A percentile compares a stretch with the other conserved stretches of the same genome.
phyloP scores from a whole-genome alignment of 2,113 vertebrate species.

The Ranitomeya imitator region DNA sequence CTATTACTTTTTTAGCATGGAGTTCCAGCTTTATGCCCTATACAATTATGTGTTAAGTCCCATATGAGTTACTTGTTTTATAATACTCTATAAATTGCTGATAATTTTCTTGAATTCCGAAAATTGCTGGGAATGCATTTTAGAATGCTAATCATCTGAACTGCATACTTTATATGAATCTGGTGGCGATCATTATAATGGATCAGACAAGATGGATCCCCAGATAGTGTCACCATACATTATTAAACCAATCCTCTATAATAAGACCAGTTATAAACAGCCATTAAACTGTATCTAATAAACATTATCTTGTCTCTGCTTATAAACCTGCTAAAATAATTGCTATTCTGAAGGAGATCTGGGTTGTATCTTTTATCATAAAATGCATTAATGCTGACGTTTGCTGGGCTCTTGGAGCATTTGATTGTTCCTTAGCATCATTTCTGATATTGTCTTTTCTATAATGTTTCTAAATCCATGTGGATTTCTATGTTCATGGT shows the following conservation, averaged over 20 bases:
- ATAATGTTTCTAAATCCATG: slow-evolving; percentile 40
- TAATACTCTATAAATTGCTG: neutral
- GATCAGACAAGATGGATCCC: neutral
- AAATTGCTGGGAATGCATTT: neutral
- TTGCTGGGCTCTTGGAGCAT: neutral
- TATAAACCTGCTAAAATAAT: slow-evolving; percentile 8
- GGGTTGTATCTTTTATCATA: neutral
- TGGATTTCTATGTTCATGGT: slow-evolving; percentile 27
- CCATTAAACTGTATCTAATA: neutral
- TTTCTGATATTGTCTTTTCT: slow-evolving; percentile 6
- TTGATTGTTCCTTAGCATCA: neutral
- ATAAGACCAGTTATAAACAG: slow-evolving; percentile 20
- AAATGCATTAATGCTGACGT: neutral
- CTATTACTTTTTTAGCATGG: neutral
- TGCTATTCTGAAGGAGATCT: neutral
- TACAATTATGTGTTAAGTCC: neutral
- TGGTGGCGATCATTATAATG: neutral
- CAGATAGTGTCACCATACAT: slow-evolving; percentile 16
- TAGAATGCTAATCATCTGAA: neutral
- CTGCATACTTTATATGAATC: neutral
- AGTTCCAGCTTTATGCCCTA: neutral
- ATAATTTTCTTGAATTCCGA: neutral
- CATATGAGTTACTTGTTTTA: neutral
- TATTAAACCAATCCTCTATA: slow-evolving; percentile 1
- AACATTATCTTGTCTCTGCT: neutral